These are phyloP conservation scores for Trogon melanurus DNA, from an alignment of 2,113 vertebrate species.

Conservation along the genomic window DNA sequence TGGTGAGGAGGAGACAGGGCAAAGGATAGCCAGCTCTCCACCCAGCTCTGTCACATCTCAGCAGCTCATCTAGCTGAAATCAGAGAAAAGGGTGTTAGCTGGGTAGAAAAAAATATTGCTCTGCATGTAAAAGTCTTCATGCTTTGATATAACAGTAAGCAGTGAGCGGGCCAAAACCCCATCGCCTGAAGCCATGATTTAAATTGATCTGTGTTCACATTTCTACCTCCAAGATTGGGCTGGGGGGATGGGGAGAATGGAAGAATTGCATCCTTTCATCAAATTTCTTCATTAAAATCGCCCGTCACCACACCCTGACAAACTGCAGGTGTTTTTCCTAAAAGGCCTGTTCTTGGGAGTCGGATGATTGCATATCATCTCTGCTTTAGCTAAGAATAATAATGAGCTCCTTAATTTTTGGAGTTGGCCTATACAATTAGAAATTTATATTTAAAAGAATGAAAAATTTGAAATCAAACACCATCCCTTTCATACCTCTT, in stretches of 20 bases:
- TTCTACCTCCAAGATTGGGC: background rate
- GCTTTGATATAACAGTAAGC: conserved; percentile 53
- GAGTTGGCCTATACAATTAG: background rate
- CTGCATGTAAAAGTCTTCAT: conserved; percentile 1
- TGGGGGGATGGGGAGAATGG: background rate
- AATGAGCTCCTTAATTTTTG: background rate
- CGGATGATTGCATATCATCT: background rate
- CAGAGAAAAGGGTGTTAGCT: background rate
- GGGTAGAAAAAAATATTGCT: background rate
- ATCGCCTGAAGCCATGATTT: conserved; percentile 33
- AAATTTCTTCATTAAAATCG: conserved; percentile 27
- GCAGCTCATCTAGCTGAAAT: background rate
- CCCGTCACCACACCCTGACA: background rate
- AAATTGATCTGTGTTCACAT: conserved; percentile 35
- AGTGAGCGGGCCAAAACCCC: background rate
- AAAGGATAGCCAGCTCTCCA: background rate
- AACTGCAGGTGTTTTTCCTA: background rate
- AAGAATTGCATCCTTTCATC: conserved; percentile 2
- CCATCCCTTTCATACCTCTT: background rate
- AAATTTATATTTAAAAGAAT: background rate
- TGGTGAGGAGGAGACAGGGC: background rate
- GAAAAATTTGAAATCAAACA: background rate
- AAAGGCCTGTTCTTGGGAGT: background rate
- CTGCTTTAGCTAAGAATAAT: background rate
- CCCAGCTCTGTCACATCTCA: background rate